Base-by-base conservation (phyloP, 2,113 vertebrate species). In the Morone saxatilis region DNA sequence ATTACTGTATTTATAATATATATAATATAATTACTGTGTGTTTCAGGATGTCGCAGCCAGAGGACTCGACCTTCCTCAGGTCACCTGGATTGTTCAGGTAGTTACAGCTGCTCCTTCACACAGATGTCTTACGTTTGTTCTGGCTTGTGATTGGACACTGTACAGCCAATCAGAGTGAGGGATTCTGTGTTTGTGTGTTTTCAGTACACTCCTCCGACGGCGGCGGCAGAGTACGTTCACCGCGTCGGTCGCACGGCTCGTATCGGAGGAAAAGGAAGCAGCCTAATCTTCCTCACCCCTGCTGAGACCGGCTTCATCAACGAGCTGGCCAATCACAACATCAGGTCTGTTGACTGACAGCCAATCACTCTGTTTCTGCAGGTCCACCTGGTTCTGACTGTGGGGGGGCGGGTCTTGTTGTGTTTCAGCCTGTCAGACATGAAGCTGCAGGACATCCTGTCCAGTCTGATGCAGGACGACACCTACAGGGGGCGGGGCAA, bases 1-100 rank as follows among this genome's bases (percentile, higher is more conserved):
- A 25, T 25, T 25, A 25, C 25, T 25, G 25, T 25, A 25, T 25
- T 25, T 25, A 25, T 25, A 25, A 25, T 25, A 25, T 25, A 25
- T 31, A 13, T 13, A 6, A 14, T 14, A 16, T 22, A n/a, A 36
- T 6, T 14, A 14, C 17, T 20, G 4, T 84, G 62, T 89, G 40
- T 87, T 86, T 50, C 86, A 99, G 98, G 98, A 99, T 19, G 97
- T 99, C 3, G 98, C 98, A 66, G 97, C 98, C 16, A 95, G 98
- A 57, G 98, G 98, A 4, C 91, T 99, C 74, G 97, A 99, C 90
- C 95, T 99, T 16, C 97, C 97, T 69, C 96, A 95, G 14, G 98
- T 99, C 72, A 98, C 97, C 0, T 99, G 98, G 98, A 99, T 99
- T 0, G 69, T 99, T 43, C 98, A 99, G 97, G 98, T 99, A 91